Evolutionary conservation across 2,113 vertebrate species (phyloP).

Genomic region (Tautogolabrus adspersus): DNA sequence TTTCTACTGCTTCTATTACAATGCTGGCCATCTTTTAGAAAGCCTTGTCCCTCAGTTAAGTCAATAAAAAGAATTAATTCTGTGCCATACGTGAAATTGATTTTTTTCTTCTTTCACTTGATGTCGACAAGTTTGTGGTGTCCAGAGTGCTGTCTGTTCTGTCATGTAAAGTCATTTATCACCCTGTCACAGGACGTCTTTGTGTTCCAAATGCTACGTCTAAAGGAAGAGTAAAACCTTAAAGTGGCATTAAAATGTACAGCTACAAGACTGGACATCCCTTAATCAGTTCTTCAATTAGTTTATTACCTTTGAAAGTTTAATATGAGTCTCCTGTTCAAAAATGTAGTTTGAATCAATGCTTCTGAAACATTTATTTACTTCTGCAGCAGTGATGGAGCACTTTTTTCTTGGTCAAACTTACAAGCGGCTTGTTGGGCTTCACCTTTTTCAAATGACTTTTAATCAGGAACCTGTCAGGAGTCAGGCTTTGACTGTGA

Average conservation of each 20-base stretch:
- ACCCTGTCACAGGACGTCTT: conserved; percentile 54
- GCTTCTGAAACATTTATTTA: neutral
- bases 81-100: conserved; percentile 58
- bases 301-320: neutral
- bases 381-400: conserved; percentile 3
- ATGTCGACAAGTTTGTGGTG: conserved; percentile 55
- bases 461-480: neutral
- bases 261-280: neutral
- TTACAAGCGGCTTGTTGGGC: neutral
- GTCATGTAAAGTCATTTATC: conserved; percentile 69
- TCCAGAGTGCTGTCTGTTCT: conserved; percentile 56
- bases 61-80: conserved; percentile 68
- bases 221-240: too few relatives aligned
- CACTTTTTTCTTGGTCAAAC: conserved; percentile 4
- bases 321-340: neutral
- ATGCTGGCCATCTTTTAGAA: neutral
- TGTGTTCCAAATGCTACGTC: conserved; percentile 20
- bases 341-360: neutral
- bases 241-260: neutral
- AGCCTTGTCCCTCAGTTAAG: conserved; percentile 23
- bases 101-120: conserved; percentile 46
- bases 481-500: neutral
- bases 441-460: neutral
- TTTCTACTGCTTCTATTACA: conserved; percentile 10
- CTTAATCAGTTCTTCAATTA: neutral